Percentiles rank a stretch among this genome's conserved stretches.
Conservation (phyloP, 2,797 vertebrate genomes). For the Glyptemys insculpta region DNA sequence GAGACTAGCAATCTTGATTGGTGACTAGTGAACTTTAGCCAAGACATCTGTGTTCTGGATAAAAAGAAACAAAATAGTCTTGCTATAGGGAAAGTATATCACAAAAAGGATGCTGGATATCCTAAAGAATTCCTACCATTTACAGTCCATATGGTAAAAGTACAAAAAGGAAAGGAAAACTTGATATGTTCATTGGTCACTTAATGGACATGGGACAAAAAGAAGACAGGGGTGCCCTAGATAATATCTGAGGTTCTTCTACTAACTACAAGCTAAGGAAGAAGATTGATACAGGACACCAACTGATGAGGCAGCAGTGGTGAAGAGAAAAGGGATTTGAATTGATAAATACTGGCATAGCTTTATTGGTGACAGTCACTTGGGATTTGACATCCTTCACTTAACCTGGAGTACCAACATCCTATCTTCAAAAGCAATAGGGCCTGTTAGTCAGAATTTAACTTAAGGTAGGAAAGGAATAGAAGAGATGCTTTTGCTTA, state of each 20-base stretch:
- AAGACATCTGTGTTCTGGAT: slow-evolving; percentile 60
- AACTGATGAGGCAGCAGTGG: fast-evolving
- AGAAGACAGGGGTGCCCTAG: neutral
- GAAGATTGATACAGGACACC: neutral
- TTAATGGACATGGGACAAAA: neutral
- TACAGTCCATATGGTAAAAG: neutral
- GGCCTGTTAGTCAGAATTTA: fast-evolving
- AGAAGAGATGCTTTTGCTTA: neutral
- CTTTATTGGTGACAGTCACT: neutral
- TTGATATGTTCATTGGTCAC: neutral
- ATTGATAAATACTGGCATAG: neutral
- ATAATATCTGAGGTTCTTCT: fast-evolving
- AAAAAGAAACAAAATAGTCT: slow-evolving; percentile 27
- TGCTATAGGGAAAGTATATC: slow-evolving; percentile 42
- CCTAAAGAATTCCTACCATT: slow-evolving; percentile 49
- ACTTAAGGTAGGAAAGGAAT: fast-evolving
- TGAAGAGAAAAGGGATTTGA: neutral
- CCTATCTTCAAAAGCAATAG: neutral
- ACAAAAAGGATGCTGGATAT: slow-evolving; percentile 57
- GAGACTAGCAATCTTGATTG: neutral
- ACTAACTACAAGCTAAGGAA: neutral
- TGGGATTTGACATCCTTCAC: fast-evolving
- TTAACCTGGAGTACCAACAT: fast-evolving
- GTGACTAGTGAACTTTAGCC: slow-evolving; percentile 28
- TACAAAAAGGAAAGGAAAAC: neutral